A percentile compares a stretch with the other conserved stretches of the same genome.
Evolutionary conservation across 2,888 invertebrate genomes (phyloP).

Genomic region (Caenorhabditis uteleia): DNA sequence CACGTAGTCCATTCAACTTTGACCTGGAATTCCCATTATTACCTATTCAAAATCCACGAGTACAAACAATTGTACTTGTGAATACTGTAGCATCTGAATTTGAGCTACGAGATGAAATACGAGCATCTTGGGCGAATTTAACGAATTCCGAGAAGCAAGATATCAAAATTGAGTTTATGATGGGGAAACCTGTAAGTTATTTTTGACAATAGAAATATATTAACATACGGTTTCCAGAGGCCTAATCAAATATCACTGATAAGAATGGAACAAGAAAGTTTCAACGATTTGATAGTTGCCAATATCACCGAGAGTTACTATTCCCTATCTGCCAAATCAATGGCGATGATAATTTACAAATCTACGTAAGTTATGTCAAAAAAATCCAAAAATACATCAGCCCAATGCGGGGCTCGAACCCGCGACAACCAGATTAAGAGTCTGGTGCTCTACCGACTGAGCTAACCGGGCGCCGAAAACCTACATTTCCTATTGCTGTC

Average conservation of each 20-base stretch:
- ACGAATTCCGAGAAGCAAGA: conserved; percentile 7
- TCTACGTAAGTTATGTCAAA: conserved; percentile 6
- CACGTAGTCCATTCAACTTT: neutral
- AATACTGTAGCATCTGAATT: conserved; percentile 26
- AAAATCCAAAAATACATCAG: conserved; percentile 24
- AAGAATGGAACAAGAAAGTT: conserved; percentile 13
- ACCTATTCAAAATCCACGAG: too few relatives aligned
- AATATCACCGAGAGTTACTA: conserved; percentile 48
- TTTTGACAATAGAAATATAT: neutral
- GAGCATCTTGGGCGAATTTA: conserved; percentile 44
- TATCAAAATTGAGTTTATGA: conserved; percentile 41
- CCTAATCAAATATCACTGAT: conserved; percentile 2
- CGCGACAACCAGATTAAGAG: conserved; percentile 68
- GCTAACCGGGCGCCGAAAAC: conserved; percentile 61
- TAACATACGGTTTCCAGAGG: conserved; percentile 2
- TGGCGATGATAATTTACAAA: conserved; percentile 47
- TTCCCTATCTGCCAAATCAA: conserved; percentile 48
- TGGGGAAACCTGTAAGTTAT: conserved; percentile 39
- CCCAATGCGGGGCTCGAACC: conserved; percentile 68
- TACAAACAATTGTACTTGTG: conserved; percentile 28
- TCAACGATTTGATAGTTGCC: conserved; percentile 39
- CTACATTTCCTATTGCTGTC: too few relatives aligned
- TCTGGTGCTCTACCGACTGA: conserved; percentile 69
- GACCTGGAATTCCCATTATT: conserved; percentile 11
- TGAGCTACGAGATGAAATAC: conserved; percentile 25